These are phyloP conservation scores for Cyprinella venusta DNA, from an alignment of 2,797 vertebrate genomes.

Conservation along the genomic window DNA sequence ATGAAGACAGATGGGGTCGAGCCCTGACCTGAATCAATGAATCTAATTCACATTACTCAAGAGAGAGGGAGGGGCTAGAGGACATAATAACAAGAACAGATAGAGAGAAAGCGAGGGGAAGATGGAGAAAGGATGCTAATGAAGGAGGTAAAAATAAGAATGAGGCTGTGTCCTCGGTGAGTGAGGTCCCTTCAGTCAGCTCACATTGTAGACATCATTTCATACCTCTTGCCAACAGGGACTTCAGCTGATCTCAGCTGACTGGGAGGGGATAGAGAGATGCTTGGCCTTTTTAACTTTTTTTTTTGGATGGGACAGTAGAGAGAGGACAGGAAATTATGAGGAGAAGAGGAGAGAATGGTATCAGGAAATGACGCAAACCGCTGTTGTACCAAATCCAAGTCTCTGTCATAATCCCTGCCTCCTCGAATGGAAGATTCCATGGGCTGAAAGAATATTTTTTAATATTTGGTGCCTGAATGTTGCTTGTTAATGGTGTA, in stretches of 20 bases:
- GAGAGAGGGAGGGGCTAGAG: conserved; percentile 40
- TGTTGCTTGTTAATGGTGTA: background rate
- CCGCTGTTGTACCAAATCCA: background rate
- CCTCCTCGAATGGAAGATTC: background rate
- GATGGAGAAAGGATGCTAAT: conserved; percentile 55
- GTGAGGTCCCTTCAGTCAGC: conserved; percentile 58
- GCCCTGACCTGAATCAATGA: conserved; percentile 58
- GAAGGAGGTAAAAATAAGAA: conserved; percentile 67
- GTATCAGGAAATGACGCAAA: conserved; percentile 22
- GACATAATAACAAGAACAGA: conserved; percentile 51
- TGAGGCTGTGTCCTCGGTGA: conserved; percentile 67
- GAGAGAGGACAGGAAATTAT: conserved; percentile 27
- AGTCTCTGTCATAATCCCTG: conserved; percentile 10
- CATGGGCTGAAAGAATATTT: background rate
- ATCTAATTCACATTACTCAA: conserved; percentile 54
- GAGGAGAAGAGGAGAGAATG: background rate
- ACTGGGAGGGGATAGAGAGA: conserved; percentile 29
- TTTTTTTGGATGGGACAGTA: conserved; percentile 31
- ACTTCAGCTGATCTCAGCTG: conserved; percentile 54
- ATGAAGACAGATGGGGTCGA: conserved; percentile 49
- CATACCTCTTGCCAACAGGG: conserved; percentile 54
- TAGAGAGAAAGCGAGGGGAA: conserved; percentile 47
- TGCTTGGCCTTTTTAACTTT: conserved; percentile 39
- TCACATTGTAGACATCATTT: conserved; percentile 55
- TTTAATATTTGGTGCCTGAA: background rate